These are phyloP conservation scores for Ametastegia equiseti DNA, from an alignment of 2,888 invertebrate species.

Conservation along the genomic window DNA sequence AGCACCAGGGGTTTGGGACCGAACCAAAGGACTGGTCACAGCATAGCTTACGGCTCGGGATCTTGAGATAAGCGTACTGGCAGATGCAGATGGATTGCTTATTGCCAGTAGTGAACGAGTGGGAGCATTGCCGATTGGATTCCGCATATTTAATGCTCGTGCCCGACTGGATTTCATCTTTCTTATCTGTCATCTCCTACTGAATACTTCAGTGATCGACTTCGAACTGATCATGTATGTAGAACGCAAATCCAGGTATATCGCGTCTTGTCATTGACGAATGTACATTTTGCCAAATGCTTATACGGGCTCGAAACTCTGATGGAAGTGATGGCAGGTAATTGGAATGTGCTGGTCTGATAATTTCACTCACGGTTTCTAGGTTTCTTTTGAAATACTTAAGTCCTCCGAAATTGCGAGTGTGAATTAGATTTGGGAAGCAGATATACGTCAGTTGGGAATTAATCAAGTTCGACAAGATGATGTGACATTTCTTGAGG, in stretches of 20 bases:
- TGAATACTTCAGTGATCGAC: not conserved
- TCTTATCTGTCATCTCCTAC: not conserved
- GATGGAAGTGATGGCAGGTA: not conserved
- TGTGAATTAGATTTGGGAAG: not conserved
- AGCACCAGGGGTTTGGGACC: not conserved
- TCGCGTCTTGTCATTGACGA: not conserved
- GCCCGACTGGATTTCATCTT: not conserved
- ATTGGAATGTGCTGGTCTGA: not conserved
- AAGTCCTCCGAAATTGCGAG: not conserved
- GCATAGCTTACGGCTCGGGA: constrained; percentile 18
- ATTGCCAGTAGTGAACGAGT: not conserved
- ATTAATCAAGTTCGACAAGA: not conserved
- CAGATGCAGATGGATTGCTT: not conserved
- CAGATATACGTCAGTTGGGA: not conserved
- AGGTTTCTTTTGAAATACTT: not conserved
- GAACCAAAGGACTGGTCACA: not conserved
- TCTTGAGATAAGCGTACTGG: not conserved
- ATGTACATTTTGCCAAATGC: not conserved
- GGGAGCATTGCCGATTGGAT: not conserved
- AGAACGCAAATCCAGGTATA: too few relatives aligned
- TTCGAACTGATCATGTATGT: too few relatives aligned
- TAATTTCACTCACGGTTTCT: not conserved
- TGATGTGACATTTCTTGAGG: not conserved
- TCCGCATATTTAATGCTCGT: not conserved
- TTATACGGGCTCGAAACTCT: not conserved